A percentile compares a stretch with the other conserved stretches of the same genome.
Conservation (phyloP, 2,888 invertebrate genomes). For the Cataglyphis cursor region DNA sequence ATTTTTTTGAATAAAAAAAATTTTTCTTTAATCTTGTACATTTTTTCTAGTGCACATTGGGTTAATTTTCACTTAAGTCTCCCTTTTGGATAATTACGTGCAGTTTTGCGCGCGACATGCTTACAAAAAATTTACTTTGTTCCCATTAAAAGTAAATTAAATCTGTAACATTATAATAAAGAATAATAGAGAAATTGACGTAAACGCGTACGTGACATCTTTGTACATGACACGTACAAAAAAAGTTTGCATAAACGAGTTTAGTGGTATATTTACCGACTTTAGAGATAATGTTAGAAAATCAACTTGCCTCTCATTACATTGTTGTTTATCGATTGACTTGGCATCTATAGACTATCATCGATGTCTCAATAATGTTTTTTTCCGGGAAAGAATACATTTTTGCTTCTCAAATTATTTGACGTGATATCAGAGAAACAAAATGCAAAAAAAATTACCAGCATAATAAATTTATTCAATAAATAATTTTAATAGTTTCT, state of each 20-base stretch:
- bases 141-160: conserved; percentile 12
- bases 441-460: not conserved
- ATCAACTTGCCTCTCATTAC: not conserved
- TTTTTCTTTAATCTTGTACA: too few species aligned
- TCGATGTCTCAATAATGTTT: not conserved
- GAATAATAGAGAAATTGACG: not conserved
- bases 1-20: too few species aligned
- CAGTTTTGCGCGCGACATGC: conserved; percentile 56
- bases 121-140: conserved; percentile 10
- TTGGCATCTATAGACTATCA: not conserved
- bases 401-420: not conserved
- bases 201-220: not conserved
- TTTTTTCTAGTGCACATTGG: too few species aligned
- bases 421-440: too few species aligned
- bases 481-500: not conserved
- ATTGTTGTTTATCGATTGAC: not conserved
- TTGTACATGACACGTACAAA: too few species aligned
- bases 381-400: not conserved
- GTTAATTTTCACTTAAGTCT: not conserved
- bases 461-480: not conserved
- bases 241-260: not conserved
- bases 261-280: not conserved
- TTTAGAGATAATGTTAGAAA: not conserved
- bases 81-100: conserved; percentile 59
- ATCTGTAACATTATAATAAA: not conserved